Evolutionary conservation across 2,113 vertebrate genomes (phyloP), one percentile per base, ranked within the genome.

Genomic region (Urocynchramus pylzowi): DNA sequence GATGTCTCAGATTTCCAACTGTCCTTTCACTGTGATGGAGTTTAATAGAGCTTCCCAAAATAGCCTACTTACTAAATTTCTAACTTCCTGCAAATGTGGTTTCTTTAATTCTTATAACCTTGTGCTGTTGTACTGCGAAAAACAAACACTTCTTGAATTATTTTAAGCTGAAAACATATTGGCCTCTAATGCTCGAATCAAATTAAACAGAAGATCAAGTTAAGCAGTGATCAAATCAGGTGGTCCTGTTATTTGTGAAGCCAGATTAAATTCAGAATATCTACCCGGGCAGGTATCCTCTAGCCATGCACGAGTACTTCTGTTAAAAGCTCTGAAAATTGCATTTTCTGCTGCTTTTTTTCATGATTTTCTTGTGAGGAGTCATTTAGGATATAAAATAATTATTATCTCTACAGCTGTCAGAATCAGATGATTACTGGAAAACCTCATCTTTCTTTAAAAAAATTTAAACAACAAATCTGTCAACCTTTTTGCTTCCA

Each of bases 101-200:
- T 97, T 90, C 59, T 77, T 87, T 89, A 91, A 90, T 85, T 91
- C 67, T 94, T 80, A 81, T 93, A 95, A 93, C 71, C 82, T 95
- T 95, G 92, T 90, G 47, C 44, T 67, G 35, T 41, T 47, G 24
- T 76, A 70, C 60, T 80, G 45, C 0, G 60, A 93, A 96, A 97
- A 94, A 31, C 67, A 84, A 93, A 90, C 71, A 67, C 44, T 80
- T 89, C 84, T 89, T 90, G 59, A 83, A 85, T 82, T 90, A 91
- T 96, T 97, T 95, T 93, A 88, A 90, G 54, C 70, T 88, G 78
- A 87, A 94, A 95, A 96, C 19, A 61, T 79, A 73, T 70, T 93
- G 45, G 49, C 11, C 54, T 13, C 42, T 93, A 81, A 87, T 89
- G n/a, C 50, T 87, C 54, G 88, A 73, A 91, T 33, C 61, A 70